Percentiles rank a stretch among this genome's conserved stretches.
phyloP scores from a whole-genome alignment of 30 jellyfish, hydroid and myxozoan species.

The Hydractinia symbiolongicarpus region DNA sequence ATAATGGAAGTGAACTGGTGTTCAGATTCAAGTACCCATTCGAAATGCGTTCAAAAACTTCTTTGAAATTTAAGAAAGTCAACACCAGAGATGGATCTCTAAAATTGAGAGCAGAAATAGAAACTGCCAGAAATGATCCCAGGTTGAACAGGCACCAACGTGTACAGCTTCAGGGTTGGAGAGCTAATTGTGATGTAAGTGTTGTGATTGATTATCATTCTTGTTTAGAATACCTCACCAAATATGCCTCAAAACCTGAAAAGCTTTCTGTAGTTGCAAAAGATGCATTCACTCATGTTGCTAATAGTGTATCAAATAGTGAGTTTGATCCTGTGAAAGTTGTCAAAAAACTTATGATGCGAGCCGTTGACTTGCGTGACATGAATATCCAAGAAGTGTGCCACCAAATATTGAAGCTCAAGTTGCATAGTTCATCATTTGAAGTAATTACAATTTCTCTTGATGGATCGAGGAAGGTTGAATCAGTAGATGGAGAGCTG shows the following conservation, averaged over 20 bases:
- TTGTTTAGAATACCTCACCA: constrained; percentile 49
- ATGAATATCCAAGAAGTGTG: constrained; percentile 55
- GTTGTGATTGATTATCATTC: constrained; percentile 42
- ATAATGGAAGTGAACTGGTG: constrained; percentile 6
- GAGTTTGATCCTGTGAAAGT: constrained; percentile 26
- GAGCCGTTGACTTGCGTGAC: constrained; percentile 57
- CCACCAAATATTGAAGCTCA: constrained; percentile 44
- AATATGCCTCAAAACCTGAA: constrained; percentile 45
- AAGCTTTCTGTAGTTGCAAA: constrained; percentile 26
- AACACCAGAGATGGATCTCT: constrained; percentile 16
- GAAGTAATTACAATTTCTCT: constrained; percentile 28
- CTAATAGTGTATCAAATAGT: constrained; percentile 1
- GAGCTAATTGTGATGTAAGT: constrained; percentile 51
- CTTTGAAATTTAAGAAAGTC: constrained; percentile 29
- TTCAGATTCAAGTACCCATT: constrained; percentile 41
- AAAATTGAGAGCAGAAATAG: constrained; percentile 34
- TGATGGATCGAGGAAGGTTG: constrained; percentile 37
- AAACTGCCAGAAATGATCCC: constrained; percentile 34
- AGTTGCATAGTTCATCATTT: constrained; percentile 43
- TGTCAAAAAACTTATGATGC: constrained; percentile 35
- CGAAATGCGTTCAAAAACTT: constrained; percentile 20
- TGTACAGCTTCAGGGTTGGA: constrained; percentile 47
- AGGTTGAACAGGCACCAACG: constrained; percentile 49
- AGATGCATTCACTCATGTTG: constrained; percentile 59
- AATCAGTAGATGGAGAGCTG: constrained; percentile 30